These are phyloP conservation scores for Semaprochilodus insignis DNA, from an alignment of 2,797 vertebrate genomes.

Conservation along the genomic window DNA sequence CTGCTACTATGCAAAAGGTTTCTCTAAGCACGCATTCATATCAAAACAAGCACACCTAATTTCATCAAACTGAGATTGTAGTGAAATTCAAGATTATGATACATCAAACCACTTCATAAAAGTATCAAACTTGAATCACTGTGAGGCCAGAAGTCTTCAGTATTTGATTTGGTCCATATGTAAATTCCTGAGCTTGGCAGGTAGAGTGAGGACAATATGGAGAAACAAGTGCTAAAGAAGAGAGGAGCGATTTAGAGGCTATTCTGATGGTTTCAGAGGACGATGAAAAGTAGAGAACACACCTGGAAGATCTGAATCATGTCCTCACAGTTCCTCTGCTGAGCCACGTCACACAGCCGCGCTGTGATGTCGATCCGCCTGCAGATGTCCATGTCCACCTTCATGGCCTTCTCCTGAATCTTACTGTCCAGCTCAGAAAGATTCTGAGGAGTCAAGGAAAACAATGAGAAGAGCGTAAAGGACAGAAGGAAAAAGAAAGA, in stretches of 20 bases:
- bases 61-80: no score
- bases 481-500: neutral
- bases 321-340: constrained; percentile 93
- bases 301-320: constrained; percentile 93
- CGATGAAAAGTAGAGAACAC: neutral
- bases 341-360: constrained; percentile 91
- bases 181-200: no score
- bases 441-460: constrained; percentile 75
- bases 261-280: neutral
- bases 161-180: no score
- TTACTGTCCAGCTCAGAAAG: constrained; percentile 93
- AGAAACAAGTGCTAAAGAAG: neutral
- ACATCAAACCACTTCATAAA: no score
- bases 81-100: no score
- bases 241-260: neutral
- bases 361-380: constrained; percentile 96
- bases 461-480: neutral
- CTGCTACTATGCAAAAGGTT: no score
- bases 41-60: no score
- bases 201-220: no score
- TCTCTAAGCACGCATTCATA: no score
- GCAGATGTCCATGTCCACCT: constrained; percentile 98
- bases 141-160: no score
- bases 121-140: no score
- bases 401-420: constrained; percentile 99